Base-by-base conservation (phyloP, 2,797 vertebrate species). In the Nasua narica region DNA sequence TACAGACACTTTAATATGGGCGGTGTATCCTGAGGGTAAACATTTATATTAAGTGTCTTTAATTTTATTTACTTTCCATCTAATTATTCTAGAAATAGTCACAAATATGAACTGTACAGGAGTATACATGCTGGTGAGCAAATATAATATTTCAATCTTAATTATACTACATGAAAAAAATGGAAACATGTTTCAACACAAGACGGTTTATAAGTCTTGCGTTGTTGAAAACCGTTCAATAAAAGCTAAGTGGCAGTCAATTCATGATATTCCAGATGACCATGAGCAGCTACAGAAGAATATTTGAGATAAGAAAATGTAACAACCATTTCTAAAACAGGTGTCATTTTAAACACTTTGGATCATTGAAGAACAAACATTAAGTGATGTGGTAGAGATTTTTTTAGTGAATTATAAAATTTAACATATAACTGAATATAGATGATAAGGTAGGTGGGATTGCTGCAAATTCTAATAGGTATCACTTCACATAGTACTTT, bases 81-180 rank as follows among this genome's bases (percentile, higher is more conserved):
- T 90, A 95, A 87, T 95, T 97, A 29, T 97, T 93, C 97, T 82
- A 85, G 93, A 87, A 97, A 70, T 23, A 78, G 93, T 90, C 62
- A 84, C 69, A 93, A 87, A 87, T 91, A 76, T 3, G 21, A 25
- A 70, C 91, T 50, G 9, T 35, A 25, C 16, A 77, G 83, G 76
- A n/a, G 32, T 37, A 48, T 25, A 62, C 65, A 18, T 79, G 46
- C 62, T 48, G 50, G 6, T 7, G 60, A 76, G 40, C 37, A 35
- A 70, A 32, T 50, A 29, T 84, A 70, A 89, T 95, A 77, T 16
- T 56, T 90, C 46, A 67, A 56, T 83, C n/a, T 78, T 95, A 87
- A 81, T 85, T 93, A 93, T n/a, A 37, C 27, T 58, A 46, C 18
- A 35, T 2, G 54, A 35, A 81, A 90, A 89, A 77, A 56, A 70